Base-by-base conservation (phyloP, 2,888 invertebrate species). In the Operophtera brumata region DNA sequence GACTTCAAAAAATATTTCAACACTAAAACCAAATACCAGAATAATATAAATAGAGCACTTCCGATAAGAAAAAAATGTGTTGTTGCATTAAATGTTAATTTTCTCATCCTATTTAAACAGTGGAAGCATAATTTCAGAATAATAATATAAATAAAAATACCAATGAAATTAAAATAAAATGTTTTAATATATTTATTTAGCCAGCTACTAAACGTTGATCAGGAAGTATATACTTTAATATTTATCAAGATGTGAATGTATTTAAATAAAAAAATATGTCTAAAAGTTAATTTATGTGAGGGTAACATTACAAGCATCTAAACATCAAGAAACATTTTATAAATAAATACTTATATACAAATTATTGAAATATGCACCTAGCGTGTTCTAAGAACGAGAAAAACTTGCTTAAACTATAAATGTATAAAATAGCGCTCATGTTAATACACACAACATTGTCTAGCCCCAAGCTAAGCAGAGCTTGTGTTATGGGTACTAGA, bases 1-100 rank as follows among this genome's bases (percentile, higher is more conserved):
- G 57, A 46, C 46, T 46, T 46, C 28, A 25, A 30, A 10, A 39
- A 41, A 47, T 8, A 43, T 40, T 30, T 43, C 36, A 57, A 47
- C 39, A 34, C 40, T 47, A 54, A 43, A 52, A 61, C 61, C 61
- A 65, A 63, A 45, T 63, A 71, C 68, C 71, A 66, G 68, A 67
- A 48, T 37, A 53, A 20, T 63, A 67, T 55, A 56, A 61, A 65
- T 59, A 41, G 62, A 64, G 59, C 55, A 58, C 12, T 28, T 42
- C 1, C 8, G 26, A 13, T 42, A 28, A 14, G 11, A n/a, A 34
- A 40, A 41, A 48, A 40, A 42, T 26, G 47, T 54, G 40, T 34
- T 44, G 34, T 28, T 11, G 44, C 41, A 36, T 39, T 9, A 47
- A 36, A 34, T 36, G 42, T 48, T 48, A 40, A 46, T 53, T 54